Base-by-base conservation (phyloP, 2,888 invertebrate species). In the Frankliniella intonsa region DNA sequence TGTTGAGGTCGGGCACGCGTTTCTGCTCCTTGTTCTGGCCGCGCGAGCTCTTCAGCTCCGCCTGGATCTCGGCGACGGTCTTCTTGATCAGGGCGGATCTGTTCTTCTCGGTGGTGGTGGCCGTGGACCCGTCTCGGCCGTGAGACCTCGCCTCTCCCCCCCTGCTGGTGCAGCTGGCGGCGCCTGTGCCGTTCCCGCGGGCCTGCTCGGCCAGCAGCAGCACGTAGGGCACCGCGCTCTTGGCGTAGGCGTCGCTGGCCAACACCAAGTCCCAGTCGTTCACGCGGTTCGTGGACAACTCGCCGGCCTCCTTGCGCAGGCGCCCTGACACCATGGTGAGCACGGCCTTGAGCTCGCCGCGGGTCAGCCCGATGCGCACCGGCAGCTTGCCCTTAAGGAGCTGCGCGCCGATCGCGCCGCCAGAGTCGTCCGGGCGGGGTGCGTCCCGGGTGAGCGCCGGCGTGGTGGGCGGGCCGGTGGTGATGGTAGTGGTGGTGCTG, bases 1-100 rank as follows among this genome's bases (percentile, higher is more conserved):
- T 80, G 79, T 82, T 7, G 82, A 82, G n/a, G 81, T 82, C 38
- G 80, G 82, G 27, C 50, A 82, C 65, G 25, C 80, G 80, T 82
- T 38, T 22, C 80, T 51, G 62, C 79, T 17, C 80, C 82, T 0
- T 81, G 82, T 17, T 62, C 25, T n/a, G 81, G 80, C 19, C 80
- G 81, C 38, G 38, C 19, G 22, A 50, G 49, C 22, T 11, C 80
- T 82, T 27, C 83, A 80, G 49, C 10, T 27, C 19, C 55, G 55
- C 19, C 14, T 10, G 9, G 55, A 19, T 19, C 55, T 55, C 55
- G 14, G 55, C 55, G 5, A 19, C 12, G 14, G 14, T 19, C 17
- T 14, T 19, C 14, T 55, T 55, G 55, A 17, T 55, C 55, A 55
- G 11, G 0, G 14, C 17, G 17, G 55, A 19, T 5, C 0, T 19